phyloP scores from a whole-genome alignment of 1,140 invertebrate genomes.

The Drosophila suzukii region DNA sequence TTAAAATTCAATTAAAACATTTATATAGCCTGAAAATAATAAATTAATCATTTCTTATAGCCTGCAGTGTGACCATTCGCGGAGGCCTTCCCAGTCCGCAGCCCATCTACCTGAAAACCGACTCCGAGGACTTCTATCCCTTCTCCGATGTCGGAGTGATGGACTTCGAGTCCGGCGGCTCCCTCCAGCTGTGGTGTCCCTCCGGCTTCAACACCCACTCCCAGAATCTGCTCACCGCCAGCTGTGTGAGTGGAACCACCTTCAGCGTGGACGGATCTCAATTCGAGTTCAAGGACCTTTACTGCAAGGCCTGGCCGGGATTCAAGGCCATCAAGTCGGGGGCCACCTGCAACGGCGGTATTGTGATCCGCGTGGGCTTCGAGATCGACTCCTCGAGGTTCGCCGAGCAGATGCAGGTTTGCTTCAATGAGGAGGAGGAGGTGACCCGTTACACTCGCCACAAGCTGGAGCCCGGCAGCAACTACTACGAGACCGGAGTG shows the following conservation, averaged over 20 bases:
- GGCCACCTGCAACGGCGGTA: constrained; percentile 71
- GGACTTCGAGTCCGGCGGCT: constrained; percentile 58
- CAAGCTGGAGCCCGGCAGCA: constrained; percentile 70
- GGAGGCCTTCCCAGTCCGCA: constrained; percentile 70
- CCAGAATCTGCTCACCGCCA: constrained; percentile 59
- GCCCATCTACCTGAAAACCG: constrained; percentile 71
- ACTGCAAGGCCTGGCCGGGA: constrained; percentile 71
- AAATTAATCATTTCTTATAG: constrained; percentile 18
- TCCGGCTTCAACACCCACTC: constrained; percentile 55
- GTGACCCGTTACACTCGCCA: constrained; percentile 84
- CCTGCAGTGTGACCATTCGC: constrained; percentile 69
- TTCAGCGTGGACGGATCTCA: constrained; percentile 64
- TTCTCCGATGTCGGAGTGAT: constrained; percentile 65
- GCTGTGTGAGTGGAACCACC: constrained; percentile 69
- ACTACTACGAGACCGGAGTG: constrained; percentile 75
- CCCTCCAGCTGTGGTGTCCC: constrained; percentile 73
- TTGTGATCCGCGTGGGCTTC: constrained; percentile 76
- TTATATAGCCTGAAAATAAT: not conserved
- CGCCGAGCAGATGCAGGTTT: constrained; percentile 83
- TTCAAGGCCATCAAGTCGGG: constrained; percentile 80
- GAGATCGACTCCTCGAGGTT: constrained; percentile 72
- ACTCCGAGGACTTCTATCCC: constrained; percentile 71
- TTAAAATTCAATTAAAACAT: too few relatives aligned
- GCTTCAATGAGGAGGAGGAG: constrained; percentile 83
- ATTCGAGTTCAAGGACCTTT: constrained; percentile 73